Conservation (phyloP, 2,113 vertebrate genomes). For the Macquaria ambigua region DNA sequence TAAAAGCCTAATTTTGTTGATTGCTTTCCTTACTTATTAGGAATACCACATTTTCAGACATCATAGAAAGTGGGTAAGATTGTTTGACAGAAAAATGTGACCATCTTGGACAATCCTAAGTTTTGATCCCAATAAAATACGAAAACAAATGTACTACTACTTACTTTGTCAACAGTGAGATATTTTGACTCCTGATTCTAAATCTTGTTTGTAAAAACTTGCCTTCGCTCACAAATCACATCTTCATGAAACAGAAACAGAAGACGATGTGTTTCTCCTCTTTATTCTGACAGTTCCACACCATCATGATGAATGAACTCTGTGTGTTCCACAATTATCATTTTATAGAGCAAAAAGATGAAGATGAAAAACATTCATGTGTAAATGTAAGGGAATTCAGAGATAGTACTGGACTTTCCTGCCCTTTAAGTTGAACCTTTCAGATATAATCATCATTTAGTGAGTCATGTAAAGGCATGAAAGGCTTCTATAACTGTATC, state of each 20-base stretch:
- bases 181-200: constrained; percentile 14
- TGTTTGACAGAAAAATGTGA: neutral
- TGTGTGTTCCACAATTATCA: neutral
- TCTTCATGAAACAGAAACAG: neutral
- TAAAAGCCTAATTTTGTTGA: neutral
- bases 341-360: neutral
- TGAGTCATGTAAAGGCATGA: constrained; percentile 66
- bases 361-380: neutral
- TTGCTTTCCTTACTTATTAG: neutral
- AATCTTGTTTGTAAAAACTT: constrained; percentile 6
- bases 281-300: neutral
- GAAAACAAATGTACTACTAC: neutral
- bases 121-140: neutral
- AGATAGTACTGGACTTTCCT: constrained; percentile 49
- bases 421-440: constrained; percentile 60
- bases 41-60: neutral
- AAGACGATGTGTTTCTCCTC: neutral
- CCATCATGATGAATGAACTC: neutral
- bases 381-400: neutral
- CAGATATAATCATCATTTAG: neutral
- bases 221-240: neutral
- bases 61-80: neutral
- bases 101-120: neutral
- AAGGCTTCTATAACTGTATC: neutral
- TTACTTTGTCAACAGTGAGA: constrained; percentile 22